Evolutionary conservation across 2,113 vertebrate species (phyloP), one percentile per base, ranked within the genome.

Genomic region (Ictalurus punctatus): DNA sequence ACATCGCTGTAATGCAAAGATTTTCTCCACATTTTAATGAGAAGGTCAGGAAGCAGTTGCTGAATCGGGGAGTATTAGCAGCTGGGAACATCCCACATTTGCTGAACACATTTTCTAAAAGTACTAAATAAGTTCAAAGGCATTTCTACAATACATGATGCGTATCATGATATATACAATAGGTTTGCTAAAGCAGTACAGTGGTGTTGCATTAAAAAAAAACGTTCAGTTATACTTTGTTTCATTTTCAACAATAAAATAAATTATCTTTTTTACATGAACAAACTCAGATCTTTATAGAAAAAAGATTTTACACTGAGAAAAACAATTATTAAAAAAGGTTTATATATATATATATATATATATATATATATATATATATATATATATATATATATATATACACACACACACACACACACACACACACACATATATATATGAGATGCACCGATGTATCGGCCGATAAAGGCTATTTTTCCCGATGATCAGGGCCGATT

Each of bases 1-100:
- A 91, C 85, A 12, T n/a, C 16, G 34, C 58, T 65, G 19, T 84
- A 67, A 88, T 10, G 8, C 63, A 58, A 40, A 81, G 79, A 14
- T 63, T 82, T 52, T 67, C 56, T 85, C 56, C 87, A n/a, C 30
- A 56, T 52, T 85, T 85, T 34, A 58, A 59, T 61, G 9, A 23
- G 86, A 54, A 84, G 48, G 71, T 71, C 63, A 52, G 14, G 73
- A 86, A 86, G 44, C 37, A 16, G 37, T 13, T 58, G 54, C 34
- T 30, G 40, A 61, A 78, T 88, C 73, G 27, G 48, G 16, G 82
- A 61, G 73, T 30, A 82, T 21, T 19, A 65, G 79, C 34, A 73
- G 30, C 30, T 67, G 23, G 12, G 5, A 78, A 30, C 27, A 54
- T 56, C 34, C 17, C 34, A 37, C 17, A 8, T 76, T 73, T 19